Evolutionary conservation across 2,113 vertebrate genomes (phyloP), one percentile per base, ranked within the genome.

Genomic region (Recurvirostra avosetta): DNA sequence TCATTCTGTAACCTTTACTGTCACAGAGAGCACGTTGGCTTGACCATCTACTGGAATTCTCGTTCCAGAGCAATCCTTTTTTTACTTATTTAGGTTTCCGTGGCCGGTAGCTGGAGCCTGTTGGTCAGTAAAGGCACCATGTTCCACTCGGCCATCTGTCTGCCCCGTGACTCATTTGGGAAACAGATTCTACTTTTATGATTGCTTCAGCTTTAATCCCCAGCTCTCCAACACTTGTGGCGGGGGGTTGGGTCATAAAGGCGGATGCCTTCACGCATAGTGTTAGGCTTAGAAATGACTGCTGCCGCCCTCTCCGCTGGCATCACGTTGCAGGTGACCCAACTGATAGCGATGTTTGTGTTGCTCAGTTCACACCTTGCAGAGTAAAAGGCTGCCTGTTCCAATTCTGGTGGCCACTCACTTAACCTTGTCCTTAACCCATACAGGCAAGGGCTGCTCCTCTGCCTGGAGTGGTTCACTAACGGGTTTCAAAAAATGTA

Each of bases 131-230:
- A 88, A 90, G 55, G 58, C 45, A 55, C n/a, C 8, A 9, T 0
- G 0, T 84, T 95, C 68, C 67, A 2, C 49, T 63, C 1, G 1
- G 61, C 89, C 84, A 85, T 91, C 92, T 95, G 82, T 89, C 90
- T 91, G 75, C 66, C 84, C 94, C 0, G 1, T 94, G 71, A 85
- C 63, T 94, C 56, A 16, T 43, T 86, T 75, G 55, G 68, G 65
- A 85, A 94, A 59, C 68, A 72, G 83, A 95, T 85, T 70, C 65
- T 67, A 14, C 80, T 93, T 71, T 52, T 87, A 19, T 50, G 79
- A 87, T 94, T 94, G 86, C 95, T 92, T 78, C 73, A 87, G 80
- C 62, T 94, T 71, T 95, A 94, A 94, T 93, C 91, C 88, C 72
- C 38, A 22, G 22, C 74, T 84, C 34, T 30, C 50, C 50, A 49